phyloP scores from a whole-genome alignment of 2,113 vertebrate species.

The Cynoglossus semilaevis region DNA sequence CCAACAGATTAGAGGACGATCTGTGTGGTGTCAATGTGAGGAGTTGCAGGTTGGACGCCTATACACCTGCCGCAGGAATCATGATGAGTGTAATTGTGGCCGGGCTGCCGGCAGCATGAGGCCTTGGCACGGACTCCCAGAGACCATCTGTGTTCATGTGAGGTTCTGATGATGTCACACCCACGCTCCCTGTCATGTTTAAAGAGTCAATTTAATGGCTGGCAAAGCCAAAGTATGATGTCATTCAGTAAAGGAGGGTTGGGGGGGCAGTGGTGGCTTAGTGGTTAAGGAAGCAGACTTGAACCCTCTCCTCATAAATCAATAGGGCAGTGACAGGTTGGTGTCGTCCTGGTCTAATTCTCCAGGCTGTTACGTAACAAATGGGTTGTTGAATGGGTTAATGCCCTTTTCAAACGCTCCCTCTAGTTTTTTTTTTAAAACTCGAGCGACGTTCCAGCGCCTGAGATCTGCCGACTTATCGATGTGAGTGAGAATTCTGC shows the following conservation, averaged over 20 bases:
- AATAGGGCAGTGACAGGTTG: slow-evolving; percentile 19
- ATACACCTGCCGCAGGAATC: slow-evolving; percentile 36
- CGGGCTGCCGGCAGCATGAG: slow-evolving; percentile 23
- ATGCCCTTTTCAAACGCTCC: slow-evolving; percentile 33
- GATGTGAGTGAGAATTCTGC: slow-evolving; percentile 25
- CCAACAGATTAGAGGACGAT: too few relatives aligned
- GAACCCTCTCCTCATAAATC: slow-evolving; percentile 3
- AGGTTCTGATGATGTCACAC: slow-evolving; percentile 41
- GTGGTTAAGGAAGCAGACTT: too few relatives aligned
- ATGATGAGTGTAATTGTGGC: slow-evolving; percentile 38
- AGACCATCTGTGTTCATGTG: slow-evolving; percentile 48
- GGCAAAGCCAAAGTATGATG: too few relatives aligned
- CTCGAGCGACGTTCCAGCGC: slow-evolving; percentile 32
- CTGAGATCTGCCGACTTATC: slow-evolving; percentile 42
- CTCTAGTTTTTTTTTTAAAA: slow-evolving; percentile 35
- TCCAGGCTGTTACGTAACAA: slow-evolving; percentile 43
- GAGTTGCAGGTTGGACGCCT: too few relatives aligned
- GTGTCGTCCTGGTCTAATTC: background rate
- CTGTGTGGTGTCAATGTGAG: too few relatives aligned
- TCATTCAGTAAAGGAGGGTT: too few relatives aligned
- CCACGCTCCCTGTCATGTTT: too few relatives aligned
- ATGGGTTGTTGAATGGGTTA: slow-evolving; percentile 16
- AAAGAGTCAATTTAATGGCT: background rate
- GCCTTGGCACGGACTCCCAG: slow-evolving; percentile 39
- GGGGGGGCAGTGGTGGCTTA: too few relatives aligned